Evolutionary conservation across 2,888 invertebrate species (phyloP).

Genomic region (Cotesia congregata): DNA sequence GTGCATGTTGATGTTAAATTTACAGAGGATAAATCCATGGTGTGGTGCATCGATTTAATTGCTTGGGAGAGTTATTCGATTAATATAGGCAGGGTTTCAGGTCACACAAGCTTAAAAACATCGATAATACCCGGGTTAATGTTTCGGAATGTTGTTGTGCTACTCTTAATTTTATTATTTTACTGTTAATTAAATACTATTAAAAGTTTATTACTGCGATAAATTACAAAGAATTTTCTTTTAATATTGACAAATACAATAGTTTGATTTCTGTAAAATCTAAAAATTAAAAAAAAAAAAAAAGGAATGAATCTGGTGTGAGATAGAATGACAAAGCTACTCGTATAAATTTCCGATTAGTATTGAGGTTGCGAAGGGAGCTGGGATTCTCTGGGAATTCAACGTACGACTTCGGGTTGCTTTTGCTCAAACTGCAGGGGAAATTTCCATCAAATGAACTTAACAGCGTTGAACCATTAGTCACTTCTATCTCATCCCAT

Average conservation of each 20-base stretch:
- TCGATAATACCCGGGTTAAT: conserved; percentile 44
- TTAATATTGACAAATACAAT: neutral
- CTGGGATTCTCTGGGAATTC: conserved; percentile 34
- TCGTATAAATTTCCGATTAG: conserved; percentile 53
- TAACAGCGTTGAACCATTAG: conserved; percentile 52
- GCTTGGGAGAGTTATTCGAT: conserved; percentile 57
- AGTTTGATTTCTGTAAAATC: no score
- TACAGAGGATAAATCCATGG: conserved; percentile 50
- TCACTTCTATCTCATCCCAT: conserved; percentile 44
- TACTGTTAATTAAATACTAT: neutral
- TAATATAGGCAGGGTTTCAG: conserved; percentile 55
- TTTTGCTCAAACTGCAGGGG: conserved; percentile 27
- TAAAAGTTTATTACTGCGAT: no score
- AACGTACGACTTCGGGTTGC: conserved; percentile 18
- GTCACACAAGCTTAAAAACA: conserved; percentile 44
- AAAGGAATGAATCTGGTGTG: neutral
- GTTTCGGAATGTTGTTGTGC: conserved; percentile 40
- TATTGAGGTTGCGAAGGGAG: conserved; percentile 33
- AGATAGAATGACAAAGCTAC: conserved; percentile 19
- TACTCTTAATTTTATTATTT: conserved; percentile 37
- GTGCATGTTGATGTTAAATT: conserved; percentile 54
- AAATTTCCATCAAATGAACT: conserved; percentile 53
- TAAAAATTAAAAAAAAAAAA: no score
- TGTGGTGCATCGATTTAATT: conserved; percentile 56
- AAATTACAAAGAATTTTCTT: neutral